Base-by-base conservation (phyloP, 2,113 vertebrate species). In the Lutjanus erythropterus region DNA sequence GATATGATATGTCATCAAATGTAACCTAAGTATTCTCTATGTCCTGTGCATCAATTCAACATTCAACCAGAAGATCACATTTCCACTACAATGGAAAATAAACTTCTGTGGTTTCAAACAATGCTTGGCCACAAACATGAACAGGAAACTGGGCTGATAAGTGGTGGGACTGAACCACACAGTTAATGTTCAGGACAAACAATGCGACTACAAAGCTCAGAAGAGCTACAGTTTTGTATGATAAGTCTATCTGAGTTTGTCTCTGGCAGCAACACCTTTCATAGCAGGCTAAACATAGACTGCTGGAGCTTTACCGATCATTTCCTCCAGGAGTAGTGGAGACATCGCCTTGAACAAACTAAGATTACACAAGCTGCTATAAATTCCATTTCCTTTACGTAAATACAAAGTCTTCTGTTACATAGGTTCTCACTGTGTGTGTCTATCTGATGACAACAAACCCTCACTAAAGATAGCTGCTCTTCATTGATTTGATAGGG, bases 331-430 rank as follows among this genome's bases (percentile, higher is more conserved):
- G 12, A n/a, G 42, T n/a, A 65, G 46, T 21, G 18, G 29, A 71
- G 47, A 61, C 29, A 23, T 62, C 46, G 18, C 19, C 41, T 56
- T 41, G 23, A 9, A 53, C 39, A 27, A 37, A 47, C 12, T 11
- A 3, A 58, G 72, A 65, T 49, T 42, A 56, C 56, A 64, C 68
- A 37, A 15, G 44, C 41, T 60, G 42, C 14, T n/a, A 8, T 52
- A 35, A 52, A 52, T 68, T 68, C 64, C 31, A 19, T 35, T 67
- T n/a, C 11, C 29, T 56, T 59, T 25, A 42, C 21, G 21, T 42
- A 55, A 78, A 78, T 37, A 49, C 11, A 29, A 3, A 58, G 29
- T 9, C 12, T 25, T 16, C 18, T 53, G 33, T 27, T 8, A 10
- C 21, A 52, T n/a, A 35, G 46, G 64, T 15, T 23, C 19, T 1